phyloP scores from a whole-genome alignment of 1,140 invertebrate species.

The Polypedilum pembai region DNA sequence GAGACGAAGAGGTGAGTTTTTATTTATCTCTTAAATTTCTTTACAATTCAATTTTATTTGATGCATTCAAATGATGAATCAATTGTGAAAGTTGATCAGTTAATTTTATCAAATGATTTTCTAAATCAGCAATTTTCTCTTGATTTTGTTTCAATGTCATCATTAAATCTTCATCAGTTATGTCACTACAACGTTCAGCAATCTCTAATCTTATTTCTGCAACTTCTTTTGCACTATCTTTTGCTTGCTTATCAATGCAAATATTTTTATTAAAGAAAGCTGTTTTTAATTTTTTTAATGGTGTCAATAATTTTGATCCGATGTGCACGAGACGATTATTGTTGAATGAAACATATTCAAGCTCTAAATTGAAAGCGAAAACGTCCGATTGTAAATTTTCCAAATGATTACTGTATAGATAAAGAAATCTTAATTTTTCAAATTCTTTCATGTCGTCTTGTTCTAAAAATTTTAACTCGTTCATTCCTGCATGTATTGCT shows the following conservation, averaged over 20 bases:
- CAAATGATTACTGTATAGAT: background rate
- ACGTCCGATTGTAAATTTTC: conserved; percentile 10
- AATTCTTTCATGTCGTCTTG: background rate
- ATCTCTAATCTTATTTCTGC: background rate
- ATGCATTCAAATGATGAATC: background rate
- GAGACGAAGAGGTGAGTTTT: conserved; percentile 35
- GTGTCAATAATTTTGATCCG: background rate
- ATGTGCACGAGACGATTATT: background rate
- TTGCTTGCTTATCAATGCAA: conserved; percentile 38
- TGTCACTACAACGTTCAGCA: conserved; percentile 8
- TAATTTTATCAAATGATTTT: background rate
- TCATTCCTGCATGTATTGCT: conserved; percentile 21
- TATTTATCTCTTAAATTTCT: background rate
- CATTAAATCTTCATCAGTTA: conserved; percentile 10
- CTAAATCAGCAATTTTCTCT: background rate
- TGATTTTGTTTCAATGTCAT: background rate
- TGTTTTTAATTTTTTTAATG: background rate
- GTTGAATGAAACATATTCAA: conserved; percentile 3
- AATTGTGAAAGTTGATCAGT: background rate
- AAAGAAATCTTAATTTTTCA: conserved; percentile 5
- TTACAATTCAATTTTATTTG: background rate
- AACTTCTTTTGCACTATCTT: background rate
- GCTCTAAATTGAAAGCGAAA: background rate
- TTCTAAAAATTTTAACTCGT: background rate
- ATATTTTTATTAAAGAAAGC: conserved; percentile 51